A percentile compares a stretch with the other conserved stretches of the same genome.
Evolutionary conservation across 2,113 vertebrate genomes (phyloP).

Genomic region (Prunella himalayana): DNA sequence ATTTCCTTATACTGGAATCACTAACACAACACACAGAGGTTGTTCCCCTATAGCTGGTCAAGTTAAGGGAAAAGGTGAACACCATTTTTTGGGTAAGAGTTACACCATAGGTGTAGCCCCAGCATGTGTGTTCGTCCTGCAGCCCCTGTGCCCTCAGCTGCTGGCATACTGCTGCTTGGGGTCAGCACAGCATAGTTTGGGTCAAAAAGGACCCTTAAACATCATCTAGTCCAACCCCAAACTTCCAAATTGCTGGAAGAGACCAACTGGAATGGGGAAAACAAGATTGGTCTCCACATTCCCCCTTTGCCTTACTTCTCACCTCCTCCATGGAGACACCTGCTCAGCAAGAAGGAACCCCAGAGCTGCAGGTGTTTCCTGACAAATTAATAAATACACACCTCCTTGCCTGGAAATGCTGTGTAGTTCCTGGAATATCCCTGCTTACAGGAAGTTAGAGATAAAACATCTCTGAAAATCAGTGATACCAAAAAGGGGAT

Average conservation of each 20-base stretch:
- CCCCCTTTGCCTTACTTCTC: not conserved
- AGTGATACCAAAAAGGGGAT: not conserved
- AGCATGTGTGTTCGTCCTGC: fast-evolving
- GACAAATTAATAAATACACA: not conserved
- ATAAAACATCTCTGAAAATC: not conserved
- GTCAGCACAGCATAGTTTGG: not conserved
- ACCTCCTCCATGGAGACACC: not conserved
- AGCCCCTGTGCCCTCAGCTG: not conserved
- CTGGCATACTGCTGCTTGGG: fast-evolving
- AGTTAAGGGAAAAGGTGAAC: not conserved
- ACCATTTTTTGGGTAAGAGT: fast-evolving
- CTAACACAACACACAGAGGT: fast-evolving
- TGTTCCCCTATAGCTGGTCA: fast-evolving
- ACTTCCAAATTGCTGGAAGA: not conserved
- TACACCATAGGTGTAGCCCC: fast-evolving
- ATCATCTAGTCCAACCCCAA: not conserved
- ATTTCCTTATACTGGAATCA: not conserved
- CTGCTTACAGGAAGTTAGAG: not conserved
- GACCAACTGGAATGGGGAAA: not conserved
- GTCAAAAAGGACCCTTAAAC: not conserved
- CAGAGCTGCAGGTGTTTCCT: not conserved
- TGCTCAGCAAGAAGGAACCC: not conserved
- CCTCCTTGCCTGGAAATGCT: not conserved
- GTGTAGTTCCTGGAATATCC: fast-evolving
- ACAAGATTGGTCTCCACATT: not conserved